phyloP scores from a whole-genome alignment of 2,113 vertebrate species.

The Lepus europaeus region DNA sequence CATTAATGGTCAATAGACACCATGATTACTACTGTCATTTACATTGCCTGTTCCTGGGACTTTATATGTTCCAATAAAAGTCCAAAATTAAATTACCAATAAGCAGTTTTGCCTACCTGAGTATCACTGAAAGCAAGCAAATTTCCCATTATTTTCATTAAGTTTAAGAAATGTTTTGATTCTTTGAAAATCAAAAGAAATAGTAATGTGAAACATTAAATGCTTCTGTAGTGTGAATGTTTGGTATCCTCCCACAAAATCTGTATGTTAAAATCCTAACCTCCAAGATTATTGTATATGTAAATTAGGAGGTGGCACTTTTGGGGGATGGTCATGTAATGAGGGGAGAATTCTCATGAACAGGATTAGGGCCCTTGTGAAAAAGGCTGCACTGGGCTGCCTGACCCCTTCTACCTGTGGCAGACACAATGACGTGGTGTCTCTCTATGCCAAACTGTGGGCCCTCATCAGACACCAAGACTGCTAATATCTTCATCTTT shows the following conservation, averaged over 20 bases:
- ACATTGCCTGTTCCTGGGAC: not conserved
- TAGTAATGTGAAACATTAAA: not conserved
- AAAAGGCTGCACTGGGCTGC: not conserved
- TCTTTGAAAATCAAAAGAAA: conserved; percentile 16
- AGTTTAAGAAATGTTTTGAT: not conserved
- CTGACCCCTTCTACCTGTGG: not conserved
- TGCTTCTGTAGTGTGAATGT: not conserved
- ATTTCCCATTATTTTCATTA: not conserved
- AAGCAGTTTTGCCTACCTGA: not conserved
- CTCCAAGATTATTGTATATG: not conserved
- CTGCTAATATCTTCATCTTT: not conserved
- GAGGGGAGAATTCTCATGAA: not conserved
- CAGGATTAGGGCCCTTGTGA: not conserved
- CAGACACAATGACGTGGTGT: not conserved
- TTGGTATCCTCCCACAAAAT: not conserved
- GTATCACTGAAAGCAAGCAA: conserved; percentile 24
- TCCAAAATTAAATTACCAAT: conserved; percentile 39
- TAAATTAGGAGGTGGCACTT: not conserved
- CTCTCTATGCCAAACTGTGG: not conserved
- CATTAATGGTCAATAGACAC: not conserved
- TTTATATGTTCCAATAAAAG: not conserved
- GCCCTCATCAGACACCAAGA: not conserved
- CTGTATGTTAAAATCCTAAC: not conserved
- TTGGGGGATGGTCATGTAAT: too few species aligned
- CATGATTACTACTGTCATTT: not conserved